phyloP scores from a whole-genome alignment of 2,113 vertebrate genomes.

The Barbus barbus region DNA sequence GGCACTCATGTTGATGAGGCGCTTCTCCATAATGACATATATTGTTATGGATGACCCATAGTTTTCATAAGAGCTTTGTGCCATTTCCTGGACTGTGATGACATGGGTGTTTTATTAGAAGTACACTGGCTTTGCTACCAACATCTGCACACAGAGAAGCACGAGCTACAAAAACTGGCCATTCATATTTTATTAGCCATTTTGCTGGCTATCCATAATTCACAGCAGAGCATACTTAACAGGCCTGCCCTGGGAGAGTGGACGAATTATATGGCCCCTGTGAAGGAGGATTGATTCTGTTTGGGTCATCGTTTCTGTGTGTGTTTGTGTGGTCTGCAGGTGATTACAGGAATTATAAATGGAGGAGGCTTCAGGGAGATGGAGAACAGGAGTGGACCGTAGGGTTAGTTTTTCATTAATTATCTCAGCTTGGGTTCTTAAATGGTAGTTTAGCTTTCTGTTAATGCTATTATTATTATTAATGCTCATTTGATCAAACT shows the following conservation, averaged over 20 bases:
- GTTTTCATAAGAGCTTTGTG: conserved; percentile 42
- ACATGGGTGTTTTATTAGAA: conserved; percentile 49
- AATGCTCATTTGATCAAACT: not conserved
- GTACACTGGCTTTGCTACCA: conserved; percentile 30
- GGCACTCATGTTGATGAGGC: conserved; percentile 38
- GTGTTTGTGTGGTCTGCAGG: conserved; percentile 26
- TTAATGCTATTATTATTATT: not conserved
- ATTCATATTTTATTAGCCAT: conserved; percentile 61
- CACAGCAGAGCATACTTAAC: conserved; percentile 52
- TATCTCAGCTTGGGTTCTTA: not conserved
- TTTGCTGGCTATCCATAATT: conserved; percentile 61
- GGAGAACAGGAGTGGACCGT: conserved; percentile 29
- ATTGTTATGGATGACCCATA: conserved; percentile 39
- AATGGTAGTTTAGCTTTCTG: not conserved
- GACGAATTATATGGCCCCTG: conserved; percentile 52
- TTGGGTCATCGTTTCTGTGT: conserved; percentile 36
- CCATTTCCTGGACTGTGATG: conserved; percentile 30
- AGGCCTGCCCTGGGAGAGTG: conserved; percentile 47
- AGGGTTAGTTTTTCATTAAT: conserved; percentile 43
- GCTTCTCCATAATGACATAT: conserved; percentile 39
- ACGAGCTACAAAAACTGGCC: conserved; percentile 56
- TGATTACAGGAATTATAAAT: conserved; percentile 49
- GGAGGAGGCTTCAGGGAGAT: conserved; percentile 21
- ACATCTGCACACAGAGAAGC: conserved; percentile 46
- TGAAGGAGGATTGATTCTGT: conserved; percentile 50